Evolutionary conservation across 2,797 vertebrate species (phyloP), one percentile per base, ranked within the genome.

Genomic region (Pipistrellus nathusii): DNA sequence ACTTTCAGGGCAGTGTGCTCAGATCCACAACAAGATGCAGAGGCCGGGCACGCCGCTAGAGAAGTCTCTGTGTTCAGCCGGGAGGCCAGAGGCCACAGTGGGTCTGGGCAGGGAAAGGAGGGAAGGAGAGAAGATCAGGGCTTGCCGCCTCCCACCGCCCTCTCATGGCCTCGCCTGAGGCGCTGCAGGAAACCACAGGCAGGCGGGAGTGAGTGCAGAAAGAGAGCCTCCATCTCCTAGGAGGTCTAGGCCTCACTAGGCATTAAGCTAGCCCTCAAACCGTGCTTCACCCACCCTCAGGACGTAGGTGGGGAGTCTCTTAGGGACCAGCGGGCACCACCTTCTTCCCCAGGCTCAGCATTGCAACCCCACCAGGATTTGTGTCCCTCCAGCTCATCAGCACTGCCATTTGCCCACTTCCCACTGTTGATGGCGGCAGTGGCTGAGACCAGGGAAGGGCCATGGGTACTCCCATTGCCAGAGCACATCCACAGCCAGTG

Each of bases 91-190:
- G 57, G 80, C 76, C 86, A 85, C 25, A 0, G 73, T 13, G 46
- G 1, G 38, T 35, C 20, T 25, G 3, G n/a, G 0, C 0, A 66
- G 83, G 7, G 0, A 1, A 13, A 72, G 1, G 14, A 13, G 7
- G 53, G 20, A 53, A 21, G 9, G 20, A 62, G 59, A 20, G 13
- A 62, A 64, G 59, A 64, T 12, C 59, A n/a, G 17, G 27, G 53
- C 53, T 81, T 41, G 57, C 57, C 0, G 3, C 30, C 17, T 44
- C 12, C 20, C 2, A 23, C 23, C 44, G 41, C 21, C 62, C 3
- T 3, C 27, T 71, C 66, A 8, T 6, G 77, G 35, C 6, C 48
- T 25, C 10, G 21, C 55, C 57, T n/a, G 72, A 20, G 68, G 32
- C 11, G 11, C 35, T 44, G 18, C 38, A 8, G 72, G 85, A 30